Evolutionary conservation across 2,888 invertebrate genomes (phyloP).

Genomic region (Dryobota labecula): DNA sequence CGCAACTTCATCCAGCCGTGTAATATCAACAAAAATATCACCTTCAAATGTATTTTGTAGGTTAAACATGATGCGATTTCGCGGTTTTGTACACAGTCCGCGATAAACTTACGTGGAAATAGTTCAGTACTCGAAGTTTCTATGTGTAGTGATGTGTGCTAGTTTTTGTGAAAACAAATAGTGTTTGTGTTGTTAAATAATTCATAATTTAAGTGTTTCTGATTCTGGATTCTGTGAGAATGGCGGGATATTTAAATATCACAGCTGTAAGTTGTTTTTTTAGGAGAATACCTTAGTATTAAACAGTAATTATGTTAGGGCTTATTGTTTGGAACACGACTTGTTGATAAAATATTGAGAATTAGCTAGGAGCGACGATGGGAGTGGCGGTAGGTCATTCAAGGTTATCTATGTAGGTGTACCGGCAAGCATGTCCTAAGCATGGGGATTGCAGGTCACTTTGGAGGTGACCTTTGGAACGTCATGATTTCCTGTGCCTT

Average conservation of each 20-base stretch:
- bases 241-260: constrained; percentile 80
- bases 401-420: constrained; percentile 83
- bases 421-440: constrained; percentile 86
- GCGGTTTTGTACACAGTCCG: constrained; percentile 85
- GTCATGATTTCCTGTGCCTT: constrained; percentile 30
- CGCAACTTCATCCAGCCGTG: constrained; percentile 70
- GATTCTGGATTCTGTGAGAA: constrained; percentile 64
- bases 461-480: constrained; percentile 84
- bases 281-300: constrained; percentile 3
- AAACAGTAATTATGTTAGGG: constrained; percentile 3
- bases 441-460: constrained; percentile 80
- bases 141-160: constrained; percentile 71
- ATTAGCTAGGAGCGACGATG: constrained; percentile 43
- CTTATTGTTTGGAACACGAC: constrained; percentile 24
- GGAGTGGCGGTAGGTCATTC: constrained; percentile 85
- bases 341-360: constrained; percentile 28
- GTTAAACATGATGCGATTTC: constrained; percentile 89
- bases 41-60: constrained; percentile 90
- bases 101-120: constrained; percentile 76
- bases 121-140: constrained; percentile 68
- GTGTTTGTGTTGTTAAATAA: constrained; percentile 63
- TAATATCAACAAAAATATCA: constrained; percentile 91
- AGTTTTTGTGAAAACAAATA: constrained; percentile 62
- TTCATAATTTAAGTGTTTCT: constrained; percentile 58
- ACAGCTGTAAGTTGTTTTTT: constrained; percentile 71